Evolutionary conservation across 2,888 invertebrate species (phyloP), one percentile per base, ranked within the genome.

Genomic region (Hyppa rectilinea): DNA sequence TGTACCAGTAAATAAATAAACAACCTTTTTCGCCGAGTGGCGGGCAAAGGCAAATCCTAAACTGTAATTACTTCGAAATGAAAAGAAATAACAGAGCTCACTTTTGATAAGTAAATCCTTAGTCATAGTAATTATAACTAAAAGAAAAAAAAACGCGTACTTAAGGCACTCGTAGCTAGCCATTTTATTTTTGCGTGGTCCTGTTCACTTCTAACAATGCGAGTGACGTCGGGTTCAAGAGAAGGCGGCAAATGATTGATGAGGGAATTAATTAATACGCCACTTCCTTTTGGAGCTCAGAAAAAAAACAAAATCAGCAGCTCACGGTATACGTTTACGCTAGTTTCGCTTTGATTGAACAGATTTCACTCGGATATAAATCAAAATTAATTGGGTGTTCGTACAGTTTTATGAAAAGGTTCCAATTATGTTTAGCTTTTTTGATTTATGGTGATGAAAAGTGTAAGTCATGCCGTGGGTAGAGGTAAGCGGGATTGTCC

Each of bases 221-320:
- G 90, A 89, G 88, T 91, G 93, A 92, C 93, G 92, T 89, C 82
- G 89, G 87, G 88, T 89, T 89, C 90, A 82, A 87, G 87, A 89
- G 89, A 92, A 89, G 87, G 87, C 87, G 88, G 91, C 89, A 90
- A 79, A 92, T 93, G 93, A 93, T 93, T 93, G 92, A 93, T 93
- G 93, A 92, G 89, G 90, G 88, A 89, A 92, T 90, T 93, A 93
- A 93, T 93, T 93, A 93, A 92, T 93, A 92, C 90, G 89, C 91
- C 92, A 93, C 90, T 93, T 93, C 91, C 92, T 91, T 91, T 89
- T 88, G 83, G 86, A 83, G 86, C 87, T 80, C 72, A 87, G 88
- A 90, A 92, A 92, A n/a, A 92, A 91, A 92, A 89, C 88, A 89
- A 90, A 89, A 87, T 87, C 86, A 88, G 84, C 83, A 80, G 82